Percentiles rank a stretch among this genome's conserved stretches.
phyloP scores from a whole-genome alignment of 2,888 invertebrate species.

The Xanthorhoe spadicearia region DNA sequence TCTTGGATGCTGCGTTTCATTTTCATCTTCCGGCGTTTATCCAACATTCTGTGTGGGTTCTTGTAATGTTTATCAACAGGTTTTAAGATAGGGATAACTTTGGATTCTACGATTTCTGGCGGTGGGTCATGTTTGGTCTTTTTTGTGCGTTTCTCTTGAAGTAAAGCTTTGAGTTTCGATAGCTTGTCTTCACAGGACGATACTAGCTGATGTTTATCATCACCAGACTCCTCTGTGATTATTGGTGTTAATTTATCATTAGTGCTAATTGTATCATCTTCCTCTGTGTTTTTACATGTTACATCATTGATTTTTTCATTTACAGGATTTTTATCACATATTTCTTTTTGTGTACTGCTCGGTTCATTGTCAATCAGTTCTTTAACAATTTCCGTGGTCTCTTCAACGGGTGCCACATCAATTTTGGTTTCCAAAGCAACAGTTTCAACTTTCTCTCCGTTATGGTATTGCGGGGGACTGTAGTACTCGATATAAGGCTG shows the following conservation, averaged over 20 bases:
- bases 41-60: conserved; percentile 52
- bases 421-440: conserved; percentile 59
- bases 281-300: not conserved
- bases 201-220: conserved; percentile 54
- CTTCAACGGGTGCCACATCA: conserved; percentile 42
- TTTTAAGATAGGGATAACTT: conserved; percentile 47
- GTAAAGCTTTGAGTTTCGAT: conserved; percentile 63
- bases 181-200: conserved; percentile 73
- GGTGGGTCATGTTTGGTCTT: conserved; percentile 38
- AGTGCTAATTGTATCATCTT: not conserved
- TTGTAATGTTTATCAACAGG: conserved; percentile 59
- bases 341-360: conserved; percentile 10
- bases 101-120: conserved; percentile 29
- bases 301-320: not conserved
- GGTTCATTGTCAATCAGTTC: conserved; percentile 28
- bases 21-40: conserved; percentile 55
- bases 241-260: conserved; percentile 6
- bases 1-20: conserved; percentile 59
- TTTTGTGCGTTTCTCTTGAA: conserved; percentile 57
- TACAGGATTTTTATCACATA: conserved; percentile 7
- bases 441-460: conserved; percentile 52
- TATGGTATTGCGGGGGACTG: conserved; percentile 56
- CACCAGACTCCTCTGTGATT: conserved; percentile 6
- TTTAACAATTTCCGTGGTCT: conserved; percentile 51
- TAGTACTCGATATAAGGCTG: conserved; percentile 58